Evolutionary conservation across 2,888 invertebrate species (phyloP), one percentile per base, ranked within the genome.

Genomic region (Aphodius sticticus): DNA sequence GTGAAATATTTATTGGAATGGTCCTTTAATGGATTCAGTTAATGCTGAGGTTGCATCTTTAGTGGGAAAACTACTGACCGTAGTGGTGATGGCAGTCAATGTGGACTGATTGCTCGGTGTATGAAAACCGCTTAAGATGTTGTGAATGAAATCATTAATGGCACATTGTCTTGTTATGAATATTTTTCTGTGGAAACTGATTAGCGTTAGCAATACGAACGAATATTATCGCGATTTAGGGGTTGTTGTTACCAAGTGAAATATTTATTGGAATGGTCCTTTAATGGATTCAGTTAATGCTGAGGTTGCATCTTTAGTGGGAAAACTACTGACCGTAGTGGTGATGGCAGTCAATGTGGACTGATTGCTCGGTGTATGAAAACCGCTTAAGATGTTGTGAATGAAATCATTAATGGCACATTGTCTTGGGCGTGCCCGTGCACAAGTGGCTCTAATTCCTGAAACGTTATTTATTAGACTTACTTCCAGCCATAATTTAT

Each of bases 361-460:
- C 36, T 72, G 26, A 16, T 72, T 53, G 72, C 6, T 16, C 0
- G 35, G 14, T n/a, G 16, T 6, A 16, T 26, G 36, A 72, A 72
- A 16, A 26, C 9, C 72, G 36, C 72, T 26, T 72, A 72, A 72
- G 26, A n/a, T 16, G 35, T 72, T 16, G 72, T 72, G 36, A 53
- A 53, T 53, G 9, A 53, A 53, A 7, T 53, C 53, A 53, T 53
- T 53, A 53, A 53, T 12, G 53, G 53, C 4, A 53, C 53, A 12
- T 53, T 53, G 53, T 53, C 7, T 53, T 53, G 53, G 53, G 2
- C 53, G 53, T 53, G 9, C 53, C 9, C 12, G 53, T 53, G 53
- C 53, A 53, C 53, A 53, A 53, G 53, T 53, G 6, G 53, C 12
- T 3, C 53, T 53, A 53, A 53, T 53, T 53, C 53, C 3, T 53